phyloP scores from a whole-genome alignment of 2,113 vertebrate species.

The Pontoporia blainvillei region DNA sequence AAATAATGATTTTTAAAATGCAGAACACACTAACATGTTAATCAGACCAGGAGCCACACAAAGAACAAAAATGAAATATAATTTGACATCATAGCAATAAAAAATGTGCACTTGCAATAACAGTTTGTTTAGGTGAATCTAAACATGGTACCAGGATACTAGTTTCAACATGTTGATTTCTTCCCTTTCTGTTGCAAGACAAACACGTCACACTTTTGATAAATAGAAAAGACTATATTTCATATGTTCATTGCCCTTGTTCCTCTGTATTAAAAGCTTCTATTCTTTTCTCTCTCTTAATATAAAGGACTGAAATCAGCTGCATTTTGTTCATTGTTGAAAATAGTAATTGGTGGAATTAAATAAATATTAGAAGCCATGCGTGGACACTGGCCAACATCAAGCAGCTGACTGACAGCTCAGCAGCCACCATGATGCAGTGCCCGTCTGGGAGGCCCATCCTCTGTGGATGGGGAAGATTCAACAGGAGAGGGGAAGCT shows the following conservation, averaged over 20 bases:
- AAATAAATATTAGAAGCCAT: neutral
- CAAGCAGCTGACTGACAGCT: neutral
- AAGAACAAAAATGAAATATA: neutral
- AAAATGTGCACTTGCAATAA: neutral
- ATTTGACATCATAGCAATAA: neutral
- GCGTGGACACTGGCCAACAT: neutral
- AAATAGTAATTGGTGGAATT: neutral
- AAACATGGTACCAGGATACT: neutral
- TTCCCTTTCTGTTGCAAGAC: neutral
- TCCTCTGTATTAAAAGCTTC: neutral
- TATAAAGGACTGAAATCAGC: neutral
- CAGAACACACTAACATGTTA: neutral
- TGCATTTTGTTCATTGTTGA: neutral
- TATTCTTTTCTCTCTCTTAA: neutral
- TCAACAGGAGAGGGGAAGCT: neutral
- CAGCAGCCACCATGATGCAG: accelerated
- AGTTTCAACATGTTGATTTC: neutral
- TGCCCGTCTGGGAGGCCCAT: accelerated
- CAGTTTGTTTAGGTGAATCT: neutral
- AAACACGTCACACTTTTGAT: neutral
- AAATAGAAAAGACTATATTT: neutral
- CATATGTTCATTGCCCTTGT: neutral
- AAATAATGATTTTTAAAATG: neutral
- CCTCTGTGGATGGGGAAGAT: neutral
- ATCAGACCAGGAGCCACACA: neutral